phyloP scores from a whole-genome alignment of 2,113 vertebrate species.

The Actenoides lindsayi region DNA sequence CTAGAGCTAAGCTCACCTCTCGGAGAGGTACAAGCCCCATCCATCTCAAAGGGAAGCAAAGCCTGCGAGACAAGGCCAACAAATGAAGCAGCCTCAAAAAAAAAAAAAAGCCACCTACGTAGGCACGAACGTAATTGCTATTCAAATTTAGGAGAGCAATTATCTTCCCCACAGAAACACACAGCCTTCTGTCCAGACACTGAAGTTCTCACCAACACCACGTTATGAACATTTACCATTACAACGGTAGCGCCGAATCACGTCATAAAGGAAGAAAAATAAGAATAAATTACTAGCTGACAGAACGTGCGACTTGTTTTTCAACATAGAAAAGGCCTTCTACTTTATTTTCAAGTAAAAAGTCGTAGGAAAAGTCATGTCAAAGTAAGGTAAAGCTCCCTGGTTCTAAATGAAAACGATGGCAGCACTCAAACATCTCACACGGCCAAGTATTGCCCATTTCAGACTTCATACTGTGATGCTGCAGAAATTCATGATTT shows the following conservation, averaged over 20 bases:
- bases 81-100: not conserved
- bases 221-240: not conserved
- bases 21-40: not conserved
- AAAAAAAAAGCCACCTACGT: not conserved
- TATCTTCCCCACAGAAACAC: not conserved
- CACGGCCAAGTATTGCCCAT: not conserved
- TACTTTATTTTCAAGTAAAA: not conserved
- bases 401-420: not conserved
- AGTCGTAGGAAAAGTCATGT: not conserved
- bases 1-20: not conserved
- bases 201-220: not conserved
- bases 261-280: not conserved
- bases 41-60: not conserved
- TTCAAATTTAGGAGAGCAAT: not conserved
- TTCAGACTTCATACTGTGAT: not conserved
- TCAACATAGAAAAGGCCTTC: not conserved
- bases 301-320: not conserved
- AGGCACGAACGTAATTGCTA: not conserved
- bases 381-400: not conserved
- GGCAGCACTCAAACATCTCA: not conserved
- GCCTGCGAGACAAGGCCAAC: not conserved
- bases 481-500: not conserved
- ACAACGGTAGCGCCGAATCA: not conserved
- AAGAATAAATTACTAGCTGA: not conserved
- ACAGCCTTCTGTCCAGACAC: not conserved